A percentile compares a stretch with the other conserved stretches of the same genome.
phyloP scores from a whole-genome alignment of 2,888 invertebrate genomes.

The Cosmia pyralina region DNA sequence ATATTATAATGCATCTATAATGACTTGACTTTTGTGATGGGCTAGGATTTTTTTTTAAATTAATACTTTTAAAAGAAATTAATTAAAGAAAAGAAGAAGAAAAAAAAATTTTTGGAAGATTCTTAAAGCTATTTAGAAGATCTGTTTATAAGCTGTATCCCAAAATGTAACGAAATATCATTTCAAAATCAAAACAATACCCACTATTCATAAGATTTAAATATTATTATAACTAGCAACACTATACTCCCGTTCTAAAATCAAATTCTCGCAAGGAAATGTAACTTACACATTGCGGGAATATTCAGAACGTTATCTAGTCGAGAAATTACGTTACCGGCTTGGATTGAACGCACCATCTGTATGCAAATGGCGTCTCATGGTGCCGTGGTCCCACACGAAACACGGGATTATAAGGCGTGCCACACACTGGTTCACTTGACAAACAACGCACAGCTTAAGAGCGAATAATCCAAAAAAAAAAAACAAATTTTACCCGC shows the following conservation, averaged over 20 bases:
- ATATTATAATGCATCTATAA: background rate
- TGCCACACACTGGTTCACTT: background rate
- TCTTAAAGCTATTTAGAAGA: background rate
- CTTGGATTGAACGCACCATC: constrained; percentile 53
- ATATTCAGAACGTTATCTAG: constrained; percentile 43
- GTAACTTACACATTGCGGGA: constrained; percentile 38
- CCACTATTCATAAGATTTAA: background rate
- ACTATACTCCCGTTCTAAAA: constrained; percentile 7
- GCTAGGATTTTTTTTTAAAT: background rate
- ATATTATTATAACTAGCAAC: constrained; percentile 11
- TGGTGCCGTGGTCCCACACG: constrained; percentile 29
- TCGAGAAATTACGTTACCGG: constrained; percentile 50
- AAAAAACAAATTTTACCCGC: too few relatives aligned
- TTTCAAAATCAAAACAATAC: background rate
- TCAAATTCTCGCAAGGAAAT: constrained; percentile 25
- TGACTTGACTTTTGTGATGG: background rate
- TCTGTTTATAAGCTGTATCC: background rate
- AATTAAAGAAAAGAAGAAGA: too few relatives aligned
- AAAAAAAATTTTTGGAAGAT: too few relatives aligned
- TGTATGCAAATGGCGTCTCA: constrained; percentile 58
- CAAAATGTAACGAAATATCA: background rate
- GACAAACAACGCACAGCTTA: too few relatives aligned
- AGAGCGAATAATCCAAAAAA: too few relatives aligned
- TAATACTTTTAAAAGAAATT: too few relatives aligned
- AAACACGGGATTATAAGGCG: constrained; percentile 37